Evolutionary conservation across 2,797 vertebrate genomes (phyloP).

Genomic region (Periophthalmus magnuspinnatus): DNA sequence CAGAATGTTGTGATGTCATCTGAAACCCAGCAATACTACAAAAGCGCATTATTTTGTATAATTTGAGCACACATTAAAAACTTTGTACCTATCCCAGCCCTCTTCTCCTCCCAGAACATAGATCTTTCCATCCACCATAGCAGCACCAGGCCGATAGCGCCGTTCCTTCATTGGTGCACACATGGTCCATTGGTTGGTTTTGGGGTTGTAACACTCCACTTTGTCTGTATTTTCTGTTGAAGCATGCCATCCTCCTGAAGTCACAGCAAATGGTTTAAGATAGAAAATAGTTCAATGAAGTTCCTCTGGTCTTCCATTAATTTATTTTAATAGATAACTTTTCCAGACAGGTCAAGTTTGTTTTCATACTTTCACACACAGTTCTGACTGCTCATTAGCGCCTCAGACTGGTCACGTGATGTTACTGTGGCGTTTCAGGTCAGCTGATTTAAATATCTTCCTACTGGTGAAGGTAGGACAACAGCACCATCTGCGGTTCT

Average conservation of each 20-base stretch:
- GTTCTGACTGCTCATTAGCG: too few species aligned
- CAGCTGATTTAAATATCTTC: too few species aligned
- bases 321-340: too few species aligned
- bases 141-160: constrained; percentile 79
- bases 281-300: too few species aligned
- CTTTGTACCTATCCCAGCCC: constrained; percentile 81
- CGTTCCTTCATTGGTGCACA: constrained; percentile 84
- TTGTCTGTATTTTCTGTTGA: constrained; percentile 84
- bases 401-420: too few species aligned
- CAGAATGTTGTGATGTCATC: too few species aligned
- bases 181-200: constrained; percentile 83
- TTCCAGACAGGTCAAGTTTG: too few species aligned
- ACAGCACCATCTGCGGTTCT: too few species aligned
- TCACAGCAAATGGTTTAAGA: not conserved
- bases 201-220: constrained; percentile 82
- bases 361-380: too few species aligned
- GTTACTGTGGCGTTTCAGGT: too few species aligned
- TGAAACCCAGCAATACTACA: not conserved
- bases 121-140: constrained; percentile 81
- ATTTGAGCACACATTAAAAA: not conserved
- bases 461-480: too few species aligned
- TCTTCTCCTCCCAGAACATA: constrained; percentile 83
- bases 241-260: constrained; percentile 81
- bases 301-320: too few species aligned
- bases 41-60: not conserved